Conservation (phyloP, 2,888 invertebrate species). For the Uloborus plumipes region DNA sequence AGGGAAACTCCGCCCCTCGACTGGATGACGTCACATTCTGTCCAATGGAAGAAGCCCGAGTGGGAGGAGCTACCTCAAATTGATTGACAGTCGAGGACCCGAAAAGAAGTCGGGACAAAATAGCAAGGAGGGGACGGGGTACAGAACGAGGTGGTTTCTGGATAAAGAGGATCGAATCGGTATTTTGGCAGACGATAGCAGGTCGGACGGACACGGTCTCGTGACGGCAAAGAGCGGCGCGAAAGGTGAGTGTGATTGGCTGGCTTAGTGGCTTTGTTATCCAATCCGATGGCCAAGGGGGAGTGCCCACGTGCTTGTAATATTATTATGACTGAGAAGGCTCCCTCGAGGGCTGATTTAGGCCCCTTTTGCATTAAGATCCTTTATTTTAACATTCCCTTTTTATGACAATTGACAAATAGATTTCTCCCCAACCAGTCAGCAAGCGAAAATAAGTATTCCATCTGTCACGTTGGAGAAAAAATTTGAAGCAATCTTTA, state of each 20-base stretch:
- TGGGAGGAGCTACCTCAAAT: conserved; percentile 15
- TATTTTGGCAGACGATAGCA: conserved; percentile 56
- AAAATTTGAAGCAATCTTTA: not conserved
- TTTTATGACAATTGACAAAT: too few species aligned
- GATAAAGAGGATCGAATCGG: conserved; percentile 49
- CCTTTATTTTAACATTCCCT: not conserved
- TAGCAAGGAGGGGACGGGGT: conserved; percentile 19
- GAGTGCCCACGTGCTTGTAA: conserved; percentile 59
- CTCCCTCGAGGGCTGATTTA: conserved; percentile 36
- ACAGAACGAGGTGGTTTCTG: conserved; percentile 39
- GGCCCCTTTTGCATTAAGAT: conserved; percentile 1
- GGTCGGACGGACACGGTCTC: conserved; percentile 40
- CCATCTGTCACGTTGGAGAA: not conserved
- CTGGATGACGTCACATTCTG: conserved; percentile 28
- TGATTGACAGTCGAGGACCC: conserved; percentile 24
- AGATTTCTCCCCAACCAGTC: too few species aligned
- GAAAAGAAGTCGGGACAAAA: conserved; percentile 16
- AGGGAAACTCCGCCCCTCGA: conserved; percentile 20
- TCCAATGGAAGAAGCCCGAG: conserved; percentile 23
- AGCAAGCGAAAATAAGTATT: too few species aligned
- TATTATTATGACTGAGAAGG: conserved; percentile 58
- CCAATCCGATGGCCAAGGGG: conserved; percentile 63
- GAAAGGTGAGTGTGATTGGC: conserved; percentile 63
- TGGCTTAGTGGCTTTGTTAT: conserved; percentile 65
- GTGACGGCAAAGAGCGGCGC: conserved; percentile 46